Conservation (phyloP, 2,797 vertebrate genomes). For the Acipenser transmontanus region DNA sequence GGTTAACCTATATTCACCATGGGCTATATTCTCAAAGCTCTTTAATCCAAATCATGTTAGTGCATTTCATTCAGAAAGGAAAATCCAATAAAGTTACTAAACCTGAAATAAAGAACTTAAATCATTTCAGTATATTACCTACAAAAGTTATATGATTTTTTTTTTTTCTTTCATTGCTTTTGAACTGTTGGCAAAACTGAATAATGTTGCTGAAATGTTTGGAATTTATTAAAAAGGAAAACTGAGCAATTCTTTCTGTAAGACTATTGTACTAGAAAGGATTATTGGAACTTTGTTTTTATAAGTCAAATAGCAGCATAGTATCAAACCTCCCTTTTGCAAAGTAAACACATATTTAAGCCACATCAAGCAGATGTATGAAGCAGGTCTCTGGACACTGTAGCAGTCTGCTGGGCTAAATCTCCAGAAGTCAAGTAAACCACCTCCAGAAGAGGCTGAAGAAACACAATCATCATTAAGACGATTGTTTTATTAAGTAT, state of each 20-base stretch:
- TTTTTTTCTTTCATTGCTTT: not conserved
- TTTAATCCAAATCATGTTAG: too few species aligned
- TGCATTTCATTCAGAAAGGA: too few species aligned
- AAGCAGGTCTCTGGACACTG: not conserved
- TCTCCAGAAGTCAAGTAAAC: slow-evolving; percentile 10
- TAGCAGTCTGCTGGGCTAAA: not conserved
- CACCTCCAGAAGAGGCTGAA: not conserved
- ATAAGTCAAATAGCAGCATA: not conserved
- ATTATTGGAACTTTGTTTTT: not conserved
- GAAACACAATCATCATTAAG: not conserved
- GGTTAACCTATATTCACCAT: too few species aligned
- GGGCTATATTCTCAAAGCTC: too few species aligned
- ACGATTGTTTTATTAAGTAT: too few species aligned
- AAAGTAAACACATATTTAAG: not conserved
- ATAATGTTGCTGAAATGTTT: not conserved
- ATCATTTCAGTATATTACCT: not conserved
- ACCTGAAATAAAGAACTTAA: not conserved
- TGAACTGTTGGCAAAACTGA: slow-evolving; percentile 1
- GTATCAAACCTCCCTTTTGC: not conserved
- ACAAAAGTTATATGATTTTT: not conserved
- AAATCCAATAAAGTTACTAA: slow-evolving; percentile 4
- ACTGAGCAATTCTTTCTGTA: not conserved
- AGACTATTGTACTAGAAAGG: not conserved
- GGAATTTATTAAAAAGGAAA: not conserved
- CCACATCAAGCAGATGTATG: not conserved